Evolutionary conservation across 2,888 invertebrate species (phyloP), one percentile per base, ranked within the genome.

Genomic region (Dynastes maya): DNA sequence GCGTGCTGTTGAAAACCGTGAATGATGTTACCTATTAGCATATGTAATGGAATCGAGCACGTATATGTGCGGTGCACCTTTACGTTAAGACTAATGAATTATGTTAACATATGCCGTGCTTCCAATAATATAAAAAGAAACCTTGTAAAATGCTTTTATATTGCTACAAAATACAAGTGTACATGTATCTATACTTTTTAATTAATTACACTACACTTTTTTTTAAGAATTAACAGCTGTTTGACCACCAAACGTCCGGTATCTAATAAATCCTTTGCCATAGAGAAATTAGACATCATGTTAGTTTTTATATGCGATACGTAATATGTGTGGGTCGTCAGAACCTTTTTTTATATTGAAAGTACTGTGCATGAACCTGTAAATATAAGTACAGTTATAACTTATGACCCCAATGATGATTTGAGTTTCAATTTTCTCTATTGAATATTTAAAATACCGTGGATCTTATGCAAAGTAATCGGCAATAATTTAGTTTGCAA

Each of bases 1-100:
- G 71, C 71, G 32, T 58, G 71, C 51, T 71, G 71, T 71, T 71
- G 71, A 71, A 71, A 71, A 55, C 71, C 55, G 37, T 55, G 37
- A 55, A 55, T 40, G 32, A 71, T 71, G 71, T 49, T 16, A 11
- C 32, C 16, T 71, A 71, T 71, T 71, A 71, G 58, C 71, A 58
- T 71, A 71, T 58, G 58, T 71, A 71, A 71, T 71, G 55, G 32
- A 32, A 37, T 71, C 40, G 58, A 37, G 49, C 55, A 71, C 37
- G 37, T 32, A 37, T 61, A 61, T 9, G 29, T 29, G 61, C 61
- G 29, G 61, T 29, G 29, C 61, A 61, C 61, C 61, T 61, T 37
- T 61, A 61, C 61, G 11, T 61, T 29, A 61, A 61, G 9, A 61
- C n/a, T 61, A 16, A 27, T 29, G 29, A 16, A 55, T 16, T 16